Evolutionary conservation across 2,113 vertebrate species (phyloP).

Genomic region (Paracanthobrama guichenoti): DNA sequence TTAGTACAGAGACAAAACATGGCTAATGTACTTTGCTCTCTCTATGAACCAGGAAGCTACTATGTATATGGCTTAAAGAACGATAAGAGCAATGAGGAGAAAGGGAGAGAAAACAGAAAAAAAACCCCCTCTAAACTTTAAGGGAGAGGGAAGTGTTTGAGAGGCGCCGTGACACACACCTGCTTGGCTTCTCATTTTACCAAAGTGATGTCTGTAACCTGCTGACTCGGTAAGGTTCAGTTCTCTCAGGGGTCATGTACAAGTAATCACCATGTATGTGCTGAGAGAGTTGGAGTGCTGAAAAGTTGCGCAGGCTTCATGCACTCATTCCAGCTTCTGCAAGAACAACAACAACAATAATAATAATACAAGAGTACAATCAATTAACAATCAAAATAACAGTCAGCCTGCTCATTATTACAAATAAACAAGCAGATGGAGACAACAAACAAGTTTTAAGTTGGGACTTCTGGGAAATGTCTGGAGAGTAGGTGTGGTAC

Average conservation of each 20-base stretch:
- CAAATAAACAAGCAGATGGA: too few relatives aligned
- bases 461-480: too few relatives aligned
- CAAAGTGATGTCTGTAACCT: conserved; percentile 23
- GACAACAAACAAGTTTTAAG: too few relatives aligned
- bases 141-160: conserved; percentile 21
- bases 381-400: too few relatives aligned
- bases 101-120: not conserved
- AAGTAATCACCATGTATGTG: conserved; percentile 44
- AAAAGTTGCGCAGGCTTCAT: not conserved
- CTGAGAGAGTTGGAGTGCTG: conserved; percentile 16
- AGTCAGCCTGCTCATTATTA: too few relatives aligned
- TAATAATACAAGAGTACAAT: too few relatives aligned
- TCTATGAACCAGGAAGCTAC: conserved; percentile 70
- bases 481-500: too few relatives aligned
- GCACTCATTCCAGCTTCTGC: not conserved
- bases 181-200: conserved; percentile 69
- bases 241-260: conserved; percentile 44
- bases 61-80: conserved; percentile 52
- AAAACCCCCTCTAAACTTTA: conserved; percentile 30
- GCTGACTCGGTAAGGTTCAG: conserved; percentile 45
- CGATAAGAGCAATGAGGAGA: conserved; percentile 52
- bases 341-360: too few relatives aligned
- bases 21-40: conserved; percentile 60
- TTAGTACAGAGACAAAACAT: conserved; percentile 65
- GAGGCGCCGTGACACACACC: conserved; percentile 55